Conservation (phyloP, 2,797 vertebrate species). For the Malacoraja senta region DNA sequence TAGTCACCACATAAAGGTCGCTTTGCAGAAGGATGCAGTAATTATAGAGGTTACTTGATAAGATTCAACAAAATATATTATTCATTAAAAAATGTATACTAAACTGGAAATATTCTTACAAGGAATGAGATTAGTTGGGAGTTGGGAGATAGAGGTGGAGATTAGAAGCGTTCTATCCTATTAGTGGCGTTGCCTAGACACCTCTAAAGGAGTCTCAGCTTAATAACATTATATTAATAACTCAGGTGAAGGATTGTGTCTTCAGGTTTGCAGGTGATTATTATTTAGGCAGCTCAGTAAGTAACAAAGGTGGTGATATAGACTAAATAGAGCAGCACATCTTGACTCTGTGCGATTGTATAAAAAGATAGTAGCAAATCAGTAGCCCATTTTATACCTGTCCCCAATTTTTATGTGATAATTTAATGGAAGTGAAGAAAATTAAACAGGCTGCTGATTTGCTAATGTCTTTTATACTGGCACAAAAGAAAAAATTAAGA, state of each 20-base stretch:
- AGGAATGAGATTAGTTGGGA: not conserved
- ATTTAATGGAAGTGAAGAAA: not conserved
- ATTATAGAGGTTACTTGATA: not conserved
- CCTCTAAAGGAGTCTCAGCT: not conserved
- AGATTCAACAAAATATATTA: not conserved
- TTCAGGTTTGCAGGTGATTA: not conserved
- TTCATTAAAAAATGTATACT: not conserved
- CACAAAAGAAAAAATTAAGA: not conserved
- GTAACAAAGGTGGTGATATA: not conserved
- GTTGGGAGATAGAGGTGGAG: not conserved
- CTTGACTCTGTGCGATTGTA: not conserved
- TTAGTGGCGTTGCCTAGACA: no score
- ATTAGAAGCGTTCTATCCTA: not conserved
- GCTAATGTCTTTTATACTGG: not conserved
- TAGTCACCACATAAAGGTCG: no score
- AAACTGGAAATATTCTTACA: not conserved
- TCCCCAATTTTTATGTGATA: not conserved
- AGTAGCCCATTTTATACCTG: not conserved
- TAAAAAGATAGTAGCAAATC: not conserved
- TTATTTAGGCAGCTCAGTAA: not conserved
- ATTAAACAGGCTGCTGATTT: constrained; percentile 4
- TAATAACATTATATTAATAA: not conserved
- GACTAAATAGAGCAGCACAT: not conserved
- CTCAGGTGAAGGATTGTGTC: not conserved
- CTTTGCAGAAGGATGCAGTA: no score